A percentile compares a stretch with the other conserved stretches of the same genome.
phyloP scores from a whole-genome alignment of 2,113 vertebrate species.

The Rana temporaria region DNA sequence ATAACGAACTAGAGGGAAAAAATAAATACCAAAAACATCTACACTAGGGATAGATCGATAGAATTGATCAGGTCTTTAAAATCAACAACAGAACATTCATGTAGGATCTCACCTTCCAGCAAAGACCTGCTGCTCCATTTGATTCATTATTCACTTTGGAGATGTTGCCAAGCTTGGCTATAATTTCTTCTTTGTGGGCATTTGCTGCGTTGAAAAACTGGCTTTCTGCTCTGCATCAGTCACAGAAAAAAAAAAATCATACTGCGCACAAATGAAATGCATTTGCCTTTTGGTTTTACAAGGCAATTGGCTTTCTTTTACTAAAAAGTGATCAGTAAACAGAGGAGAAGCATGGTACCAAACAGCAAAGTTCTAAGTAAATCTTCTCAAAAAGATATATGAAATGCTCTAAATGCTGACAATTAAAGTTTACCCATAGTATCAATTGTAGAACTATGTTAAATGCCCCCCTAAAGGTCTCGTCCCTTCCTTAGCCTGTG shows the following conservation, averaged over 20 bases:
- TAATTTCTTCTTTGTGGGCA: slow-evolving; percentile 69
- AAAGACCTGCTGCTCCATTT: slow-evolving; percentile 56
- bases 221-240: slow-evolving; percentile 65
- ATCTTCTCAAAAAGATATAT: neutral
- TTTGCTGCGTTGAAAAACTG: slow-evolving; percentile 65
- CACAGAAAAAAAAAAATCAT: slow-evolving; percentile 41
- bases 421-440: no score
- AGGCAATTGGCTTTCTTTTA: slow-evolving; percentile 2
- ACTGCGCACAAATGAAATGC: slow-evolving; percentile 19
- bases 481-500: no score
- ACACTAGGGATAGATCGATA: neutral
- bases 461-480: no score
- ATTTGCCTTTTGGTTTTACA: slow-evolving; percentile 32
- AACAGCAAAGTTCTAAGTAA: neutral
- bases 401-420: neutral
- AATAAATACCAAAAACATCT: neutral
- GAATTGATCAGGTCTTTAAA: slow-evolving; percentile 54
- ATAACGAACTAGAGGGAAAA: slow-evolving; percentile 29
- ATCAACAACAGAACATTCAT: slow-evolving; percentile 13
- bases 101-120: slow-evolving; percentile 75
- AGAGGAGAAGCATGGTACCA: neutral
- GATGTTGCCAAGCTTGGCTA: slow-evolving; percentile 65
- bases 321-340: slow-evolving; percentile 4
- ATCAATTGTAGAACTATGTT: no score
- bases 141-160: slow-evolving; percentile 63